phyloP scores from a whole-genome alignment of 2,797 vertebrate genomes.

The Rhynchonycteris naso region DNA sequence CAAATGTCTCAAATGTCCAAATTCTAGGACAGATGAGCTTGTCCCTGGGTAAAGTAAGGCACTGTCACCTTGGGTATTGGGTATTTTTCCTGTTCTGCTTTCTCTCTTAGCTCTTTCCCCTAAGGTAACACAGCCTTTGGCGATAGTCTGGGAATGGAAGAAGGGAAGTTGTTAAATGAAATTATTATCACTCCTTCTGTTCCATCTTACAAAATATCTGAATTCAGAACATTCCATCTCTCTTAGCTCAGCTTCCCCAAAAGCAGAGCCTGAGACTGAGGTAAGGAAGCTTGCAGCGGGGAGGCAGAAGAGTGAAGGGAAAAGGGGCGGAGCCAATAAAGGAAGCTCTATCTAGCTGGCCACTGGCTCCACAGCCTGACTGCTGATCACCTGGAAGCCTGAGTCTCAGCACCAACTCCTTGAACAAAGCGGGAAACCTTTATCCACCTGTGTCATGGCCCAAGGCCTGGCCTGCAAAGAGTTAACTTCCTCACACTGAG shows the following conservation, averaged over 20 bases:
- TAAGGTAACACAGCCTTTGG: not conserved
- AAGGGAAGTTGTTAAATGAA: not conserved
- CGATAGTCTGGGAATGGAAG: not conserved
- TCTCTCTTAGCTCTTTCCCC: not conserved
- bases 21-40: not conserved
- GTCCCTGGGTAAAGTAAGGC: not conserved
- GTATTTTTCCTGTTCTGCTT: not conserved
- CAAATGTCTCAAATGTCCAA: not conserved
- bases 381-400: not conserved
- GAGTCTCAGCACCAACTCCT: not conserved
- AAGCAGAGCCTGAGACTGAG: not conserved
- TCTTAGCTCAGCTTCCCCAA: not conserved
- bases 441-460: accelerated
- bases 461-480: not conserved
- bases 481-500: not conserved
- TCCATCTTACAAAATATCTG: not conserved
- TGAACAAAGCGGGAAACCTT: not conserved
- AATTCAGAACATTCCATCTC: not conserved
- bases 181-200: not conserved
- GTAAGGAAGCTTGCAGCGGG: not conserved
- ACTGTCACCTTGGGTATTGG: not conserved
- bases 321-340: not conserved
- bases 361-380: accelerated
- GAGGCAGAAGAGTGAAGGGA: not conserved
- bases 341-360: too few species aligned